These are phyloP conservation scores for Caenorhabditis japonica DNA, from an alignment of 2,888 invertebrate genomes.

Conservation along the genomic window DNA sequence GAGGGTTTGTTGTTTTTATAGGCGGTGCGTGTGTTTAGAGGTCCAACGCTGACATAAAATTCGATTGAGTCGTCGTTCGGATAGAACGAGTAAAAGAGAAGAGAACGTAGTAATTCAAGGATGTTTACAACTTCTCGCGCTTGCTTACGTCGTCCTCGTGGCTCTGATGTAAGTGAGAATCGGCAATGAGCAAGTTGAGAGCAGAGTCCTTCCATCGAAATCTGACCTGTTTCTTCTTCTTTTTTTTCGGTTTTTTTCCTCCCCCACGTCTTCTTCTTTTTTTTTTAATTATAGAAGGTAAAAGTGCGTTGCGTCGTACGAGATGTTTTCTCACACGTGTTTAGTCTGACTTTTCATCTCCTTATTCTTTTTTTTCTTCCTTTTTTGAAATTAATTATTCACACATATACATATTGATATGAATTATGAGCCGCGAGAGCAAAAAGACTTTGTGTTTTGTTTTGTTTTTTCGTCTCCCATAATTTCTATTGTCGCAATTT, in stretches of 20 bases:
- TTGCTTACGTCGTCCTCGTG: slow-evolving; percentile 17
- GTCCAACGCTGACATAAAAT: slow-evolving; percentile 10
- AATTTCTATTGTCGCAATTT: no score
- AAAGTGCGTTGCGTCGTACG: no score
- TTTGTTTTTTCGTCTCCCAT: no score
- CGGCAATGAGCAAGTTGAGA: background rate
- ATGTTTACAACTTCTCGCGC: slow-evolving; percentile 33
- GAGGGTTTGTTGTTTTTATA: no score
- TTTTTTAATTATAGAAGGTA: no score
- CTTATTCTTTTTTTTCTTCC: no score
- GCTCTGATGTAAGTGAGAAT: slow-evolving; percentile 22
- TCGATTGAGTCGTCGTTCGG: slow-evolving; percentile 26
- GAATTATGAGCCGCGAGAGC: no score
- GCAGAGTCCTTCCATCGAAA: slow-evolving; percentile 18
- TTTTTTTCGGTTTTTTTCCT: background rate
- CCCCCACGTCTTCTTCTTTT: slow-evolving; percentile 2
- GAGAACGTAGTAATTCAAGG: slow-evolving; percentile 40
- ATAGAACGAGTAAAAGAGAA: slow-evolving; percentile 20
- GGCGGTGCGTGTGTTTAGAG: background rate
- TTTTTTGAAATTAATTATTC: no score
- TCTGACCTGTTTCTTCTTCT: slow-evolving; percentile 16
- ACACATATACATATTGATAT: no score
- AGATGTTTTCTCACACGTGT: no score
- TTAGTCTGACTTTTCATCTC: slow-evolving; percentile 40
- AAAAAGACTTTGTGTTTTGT: no score